Evolutionary conservation across 2,888 invertebrate species (phyloP), one percentile per base, ranked within the genome.

Genomic region (Branchellion lobata): DNA sequence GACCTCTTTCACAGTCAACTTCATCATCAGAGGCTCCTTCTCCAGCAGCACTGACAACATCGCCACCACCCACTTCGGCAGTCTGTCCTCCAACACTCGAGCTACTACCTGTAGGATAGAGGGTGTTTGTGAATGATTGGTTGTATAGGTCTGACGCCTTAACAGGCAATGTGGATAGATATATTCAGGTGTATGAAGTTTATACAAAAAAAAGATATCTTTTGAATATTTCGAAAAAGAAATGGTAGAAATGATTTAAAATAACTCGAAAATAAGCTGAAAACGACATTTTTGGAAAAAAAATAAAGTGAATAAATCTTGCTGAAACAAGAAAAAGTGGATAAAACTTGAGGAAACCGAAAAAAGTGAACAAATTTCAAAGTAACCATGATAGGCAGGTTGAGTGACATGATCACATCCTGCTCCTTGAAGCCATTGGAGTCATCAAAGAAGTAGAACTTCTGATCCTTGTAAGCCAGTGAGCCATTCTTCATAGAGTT

Each of bases 381-480:
- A 65, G 65, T 18, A 75, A 51, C 11, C 53, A 53, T 29, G 21
- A 21, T 51, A 29, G 77, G 65, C 21, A 77, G 29, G 27, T 77
- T 77, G 31, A 65, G 57, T 18, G 61, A 1, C n/a, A 1, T 51
- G 34, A 77, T 21, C 31, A 34, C 11, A 34, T 77, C 77, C 1
- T 65, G 24, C 33, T 77, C 77, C 5, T 31, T 24, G 14, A 34
- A 34, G n/a, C 61, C 65, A 65, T 77, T 57, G 24, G 77, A 31
- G 2, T 31, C 18, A 33, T 34, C n/a, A 65, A 77, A 77, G 8
- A 24, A 14, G 36, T 34, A 77, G 34, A 33, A 77, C 34, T 65
- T 77, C 1, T 1, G 65, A 18, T 65, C 77, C 34, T 65, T 77
- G 61, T 61, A 61, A 34, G 24, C 29, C 18, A 77, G 18, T 18